Evolutionary conservation across 1,140 invertebrate species (phyloP), one percentile per base, ranked within the genome.

Genomic region (Bicyclus anynana): DNA sequence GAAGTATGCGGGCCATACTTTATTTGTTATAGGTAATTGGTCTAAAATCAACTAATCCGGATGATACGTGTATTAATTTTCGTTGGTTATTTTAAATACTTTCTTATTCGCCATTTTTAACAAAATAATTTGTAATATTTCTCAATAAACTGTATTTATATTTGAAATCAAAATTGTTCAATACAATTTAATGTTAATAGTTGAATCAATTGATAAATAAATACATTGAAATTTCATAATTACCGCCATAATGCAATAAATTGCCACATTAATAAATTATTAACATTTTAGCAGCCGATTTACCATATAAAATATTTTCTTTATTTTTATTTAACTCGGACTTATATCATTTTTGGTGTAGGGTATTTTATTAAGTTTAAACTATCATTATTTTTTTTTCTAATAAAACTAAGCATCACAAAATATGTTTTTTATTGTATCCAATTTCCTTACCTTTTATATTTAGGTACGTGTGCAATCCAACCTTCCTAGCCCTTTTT

Each of bases 271-370:
- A 4, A 23, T 23, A 23, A 23, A 23, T 23, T 23, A 23, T 23
- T 23, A 23, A 23, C 7, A 23, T 23, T 23, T 23, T 23, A 23
- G 23, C 23, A 23, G 23, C 23, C 2, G 23, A 62, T 69, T 57
- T 77, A 80, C 79, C 72, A 10, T 79, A 78, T 80, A 75, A 80
- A 83, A 80, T 77, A 75, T 78, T 42, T 69, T 66, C 53, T 59
- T 64, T 61, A 40, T 44, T 62, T 64, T 38, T 14, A 27, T 60
- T 55, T 23, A 23, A 2, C 23, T 23, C n/a, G n/a, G n/a, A n/a
- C n/a, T n/a, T n/a, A n/a, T n/a, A 7, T 9, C 59, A 38, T 67
- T 67, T 55, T 61, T 38, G 69, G 70, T 78, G 68, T 69, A 57
- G 68, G 70, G 58, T 65, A 49, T 49, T 67, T 55, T n/a, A n/a